Base-by-base conservation (phyloP, 2,797 vertebrate species). In the Muraenolepis orangiensis region DNA sequence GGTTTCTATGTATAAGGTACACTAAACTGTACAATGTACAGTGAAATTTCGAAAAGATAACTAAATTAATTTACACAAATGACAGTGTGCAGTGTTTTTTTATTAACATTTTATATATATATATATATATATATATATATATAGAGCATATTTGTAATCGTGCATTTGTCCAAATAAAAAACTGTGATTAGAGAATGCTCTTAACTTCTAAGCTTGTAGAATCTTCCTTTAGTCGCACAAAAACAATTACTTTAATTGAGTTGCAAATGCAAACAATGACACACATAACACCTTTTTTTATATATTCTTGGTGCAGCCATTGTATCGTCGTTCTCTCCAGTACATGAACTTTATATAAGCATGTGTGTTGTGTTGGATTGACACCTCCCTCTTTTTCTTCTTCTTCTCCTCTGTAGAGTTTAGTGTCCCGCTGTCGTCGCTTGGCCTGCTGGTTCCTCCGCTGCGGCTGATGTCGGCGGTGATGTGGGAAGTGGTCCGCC, bases 381-480 rank as follows among this genome's bases (percentile, higher is more conserved):
- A 77, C 42, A 4, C 2, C 11, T 10, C 69, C 30, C 40, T 3
- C 34, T 75, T 73, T 76, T 29, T 75, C 61, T 10, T 70, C 30
- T 46, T 3, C 34, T 75, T 73, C 76, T 29, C 74, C 61, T 68
- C 7, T 70, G 2, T 46, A 93, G 92, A 93, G 73, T 89, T 91
- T 81, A 90, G 81, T 3, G 86, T 92, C 12, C 91, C 93, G 18
- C 79, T 94, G 79, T 92, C 92, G 31, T 94, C 93, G 0, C 79
- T 94, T 85, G 91, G 92, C 0, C 89, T 95, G 38, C 83, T 94
- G 86, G 92, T 94, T 61, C 92, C 93, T 0, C 90, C 94, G 0
- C 80, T 96, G 2, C 92, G 94, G 5, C 84, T 96, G 4, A 94
- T 92, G 31, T 95, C 93, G 0, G 95, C 95, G 0, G 95, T 95